Base-by-base conservation (phyloP, 2,888 invertebrate genomes). In the Pteria penguin region DNA sequence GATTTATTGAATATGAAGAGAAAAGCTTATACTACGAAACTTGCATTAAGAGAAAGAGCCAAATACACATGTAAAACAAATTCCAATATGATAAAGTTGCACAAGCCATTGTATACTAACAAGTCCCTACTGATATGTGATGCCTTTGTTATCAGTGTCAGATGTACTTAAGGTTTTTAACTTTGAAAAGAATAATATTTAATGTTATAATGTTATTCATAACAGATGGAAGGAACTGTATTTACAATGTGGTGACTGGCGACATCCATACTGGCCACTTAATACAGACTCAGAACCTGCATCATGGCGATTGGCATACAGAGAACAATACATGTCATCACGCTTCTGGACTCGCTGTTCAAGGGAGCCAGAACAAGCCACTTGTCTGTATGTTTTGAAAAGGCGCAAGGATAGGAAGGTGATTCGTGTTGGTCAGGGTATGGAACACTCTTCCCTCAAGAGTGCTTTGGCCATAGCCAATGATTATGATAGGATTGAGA, bases 221-320 rank as follows among this genome's bases (percentile, higher is more conserved):
- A 45, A 45, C 24, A 80, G 85, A 31, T 90, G 89, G 90, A 78
- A 81, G 26, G 84, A 88, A 29, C 78, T 88, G 54, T 90, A 88
- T 74, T 67, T 87, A 45, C 66, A 76, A 24, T 87, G 87, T 65
- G 82, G 78, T 11, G 86, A 85, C 31, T 89, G 90, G 89, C 82
- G 83, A 27, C 87, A 89, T 70, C 89, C 89, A 1, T 84, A 80
- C 72, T 90, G 90, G 90, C 90, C 90, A 2, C 78, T 88, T 1
- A 84, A 86, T 67, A 79, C 84, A 4, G 81, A 86, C 29, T 81
- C 80, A 2, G 86, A 88, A 45, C 89, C 89, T 27, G 61, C 76
- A 3, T 87, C 89, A n/a, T 90, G 90, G 90, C 80, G 85, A 69
- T 78, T 82, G 45, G 86, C 88, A 0, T 89, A 83, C 76, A 82